Conservation (phyloP, 1,140 invertebrate genomes). For the Heliconius congener region DNA sequence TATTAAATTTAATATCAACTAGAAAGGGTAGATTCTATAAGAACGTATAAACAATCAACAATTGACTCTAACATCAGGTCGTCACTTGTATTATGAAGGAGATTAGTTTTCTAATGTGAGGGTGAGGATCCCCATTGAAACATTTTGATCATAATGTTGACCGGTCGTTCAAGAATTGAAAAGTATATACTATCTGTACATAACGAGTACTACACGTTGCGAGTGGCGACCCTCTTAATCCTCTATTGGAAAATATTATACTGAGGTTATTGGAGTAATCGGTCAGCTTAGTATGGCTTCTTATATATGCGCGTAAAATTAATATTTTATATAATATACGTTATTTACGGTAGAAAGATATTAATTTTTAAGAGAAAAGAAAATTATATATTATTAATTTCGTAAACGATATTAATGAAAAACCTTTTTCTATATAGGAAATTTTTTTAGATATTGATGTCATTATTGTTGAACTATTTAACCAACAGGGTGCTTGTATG, state of each 20-base stretch:
- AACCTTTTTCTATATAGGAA: too few species aligned
- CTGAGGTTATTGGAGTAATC: constrained; percentile 4
- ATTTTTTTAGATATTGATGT: too few species aligned
- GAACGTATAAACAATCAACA: constrained; percentile 61
- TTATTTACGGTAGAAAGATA: not conserved
- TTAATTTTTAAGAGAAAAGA: too few species aligned
- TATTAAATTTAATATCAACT: too few species aligned
- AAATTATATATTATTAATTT: too few species aligned
- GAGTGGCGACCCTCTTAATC: constrained; percentile 13
- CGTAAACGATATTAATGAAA: too few species aligned
- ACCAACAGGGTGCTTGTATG: not conserved
- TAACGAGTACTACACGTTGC: not conserved
- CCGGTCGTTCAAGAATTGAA: constrained; percentile 27
- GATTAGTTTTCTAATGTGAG: constrained; percentile 55
- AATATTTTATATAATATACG: not conserved
- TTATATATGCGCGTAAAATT: not conserved
- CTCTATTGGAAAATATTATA: constrained; percentile 16
- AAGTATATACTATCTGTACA: constrained; percentile 10
- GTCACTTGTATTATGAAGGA: constrained; percentile 51
- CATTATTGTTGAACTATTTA: not conserved
- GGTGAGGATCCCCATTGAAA: constrained; percentile 39
- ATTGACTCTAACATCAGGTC: constrained; percentile 52
- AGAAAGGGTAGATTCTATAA: not conserved
- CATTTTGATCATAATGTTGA: constrained; percentile 32
- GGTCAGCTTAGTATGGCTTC: constrained; percentile 12